A percentile compares a stretch with the other conserved stretches of the same genome.
Evolutionary conservation across 1,140 invertebrate genomes (phyloP).

Genomic region (Himalopsyche phryganea): DNA sequence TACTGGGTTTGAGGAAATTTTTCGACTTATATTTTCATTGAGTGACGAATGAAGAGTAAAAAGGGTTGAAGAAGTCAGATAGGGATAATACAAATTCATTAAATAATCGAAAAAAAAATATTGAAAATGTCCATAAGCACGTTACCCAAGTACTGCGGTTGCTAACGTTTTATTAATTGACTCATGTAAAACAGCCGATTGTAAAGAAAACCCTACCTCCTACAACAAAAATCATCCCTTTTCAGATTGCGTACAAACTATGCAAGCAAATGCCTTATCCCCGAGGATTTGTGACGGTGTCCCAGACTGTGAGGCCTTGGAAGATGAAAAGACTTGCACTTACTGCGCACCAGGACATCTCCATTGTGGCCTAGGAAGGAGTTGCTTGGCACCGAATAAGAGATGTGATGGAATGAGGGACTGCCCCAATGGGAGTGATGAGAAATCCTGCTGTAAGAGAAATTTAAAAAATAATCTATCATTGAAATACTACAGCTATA

Average conservation of each 20-base stretch:
- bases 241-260: slow-evolving; percentile 65
- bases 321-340: slow-evolving; percentile 73
- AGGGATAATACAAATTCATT: too few relatives aligned
- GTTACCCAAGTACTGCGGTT: not conserved
- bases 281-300: slow-evolving; percentile 80
- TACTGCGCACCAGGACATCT: slow-evolving; percentile 66
- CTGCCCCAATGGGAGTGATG: slow-evolving; percentile 83
- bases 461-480: slow-evolving; percentile 8
- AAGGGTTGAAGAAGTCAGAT: too few relatives aligned
- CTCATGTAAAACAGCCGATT: too few relatives aligned
- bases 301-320: slow-evolving; percentile 79
- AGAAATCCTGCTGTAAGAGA: slow-evolving; percentile 78
- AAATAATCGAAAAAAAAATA: too few relatives aligned
- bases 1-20: too few relatives aligned
- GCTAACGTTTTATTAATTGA: not conserved
- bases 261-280: slow-evolving; percentile 68
- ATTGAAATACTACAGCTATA: too few relatives aligned
- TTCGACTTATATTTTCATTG: too few relatives aligned
- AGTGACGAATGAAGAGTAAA: too few relatives aligned
- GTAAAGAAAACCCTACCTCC: too few relatives aligned
- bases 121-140: too few relatives aligned
- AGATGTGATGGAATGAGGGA: slow-evolving; percentile 79
- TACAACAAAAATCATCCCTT: too few relatives aligned
- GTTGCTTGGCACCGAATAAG: slow-evolving; percentile 67
- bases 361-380: slow-evolving; percentile 72